These are phyloP conservation scores for Crypturellus tataupa DNA, from an alignment of 2,797 vertebrate species.

Conservation along the genomic window DNA sequence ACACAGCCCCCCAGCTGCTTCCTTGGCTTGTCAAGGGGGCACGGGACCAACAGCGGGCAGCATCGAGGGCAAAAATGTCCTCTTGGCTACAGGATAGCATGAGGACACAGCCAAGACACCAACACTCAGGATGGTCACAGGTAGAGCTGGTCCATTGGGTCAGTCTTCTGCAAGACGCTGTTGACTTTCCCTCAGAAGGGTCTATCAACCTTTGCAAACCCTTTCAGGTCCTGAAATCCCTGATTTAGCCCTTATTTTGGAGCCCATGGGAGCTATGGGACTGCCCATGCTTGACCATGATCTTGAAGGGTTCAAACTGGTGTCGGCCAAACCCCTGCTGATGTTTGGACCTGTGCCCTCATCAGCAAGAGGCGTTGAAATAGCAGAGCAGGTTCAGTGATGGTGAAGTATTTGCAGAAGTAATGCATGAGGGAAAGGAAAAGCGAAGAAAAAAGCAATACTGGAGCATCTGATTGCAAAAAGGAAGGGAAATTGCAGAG, in stretches of 20 bases:
- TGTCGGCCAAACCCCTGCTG: not conserved
- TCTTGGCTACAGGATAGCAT: not conserved
- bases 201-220: not conserved
- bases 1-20: too few species aligned
- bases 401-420: not conserved
- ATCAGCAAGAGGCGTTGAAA: not conserved
- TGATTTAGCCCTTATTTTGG: not conserved
- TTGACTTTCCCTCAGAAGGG: not conserved
- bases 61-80: not conserved
- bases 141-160: not conserved
- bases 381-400: not conserved
- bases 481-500: slow-evolving; percentile 13
- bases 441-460: not conserved
- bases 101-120: not conserved
- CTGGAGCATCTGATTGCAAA: not conserved
- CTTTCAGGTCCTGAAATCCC: not conserved
- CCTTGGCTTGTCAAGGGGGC: not conserved
- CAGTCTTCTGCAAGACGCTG: not conserved
- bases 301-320: not conserved
- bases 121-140: not conserved
- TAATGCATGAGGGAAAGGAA: not conserved
- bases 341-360: too few species aligned
- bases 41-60: not conserved
- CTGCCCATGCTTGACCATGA: rapidly evolving
- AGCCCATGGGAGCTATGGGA: rapidly evolving